Conservation (phyloP, 2,113 vertebrate species). For the Aplodontia rufa region DNA sequence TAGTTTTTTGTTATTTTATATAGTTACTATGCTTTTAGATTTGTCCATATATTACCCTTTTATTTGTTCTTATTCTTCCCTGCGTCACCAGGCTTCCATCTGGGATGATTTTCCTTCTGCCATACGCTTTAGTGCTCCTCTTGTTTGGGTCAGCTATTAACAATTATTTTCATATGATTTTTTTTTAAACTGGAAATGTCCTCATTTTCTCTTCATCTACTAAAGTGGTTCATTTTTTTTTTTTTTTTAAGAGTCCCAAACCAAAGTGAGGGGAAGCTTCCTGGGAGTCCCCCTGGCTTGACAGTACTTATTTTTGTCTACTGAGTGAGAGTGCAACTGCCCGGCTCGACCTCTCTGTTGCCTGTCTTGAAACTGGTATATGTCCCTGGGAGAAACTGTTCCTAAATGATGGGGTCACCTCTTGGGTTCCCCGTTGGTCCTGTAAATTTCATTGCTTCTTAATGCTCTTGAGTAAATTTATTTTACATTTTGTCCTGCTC, state of each 20-base stretch:
- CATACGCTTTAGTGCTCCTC: neutral
- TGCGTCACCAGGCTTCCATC: neutral
- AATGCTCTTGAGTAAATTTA: neutral
- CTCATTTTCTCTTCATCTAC: constrained; percentile 18
- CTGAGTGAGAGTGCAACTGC: neutral
- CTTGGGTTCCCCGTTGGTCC: neutral
- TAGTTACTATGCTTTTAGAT: neutral
- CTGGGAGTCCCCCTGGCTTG: too few species aligned
- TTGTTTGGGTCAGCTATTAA: neutral
- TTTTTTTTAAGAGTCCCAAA: neutral
- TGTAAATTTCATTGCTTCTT: neutral
- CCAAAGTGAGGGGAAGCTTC: neutral
- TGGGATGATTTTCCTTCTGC: neutral
- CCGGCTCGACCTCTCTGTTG: neutral
- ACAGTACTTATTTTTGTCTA: neutral
- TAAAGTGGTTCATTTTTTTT: neutral
- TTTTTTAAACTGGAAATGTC: neutral
- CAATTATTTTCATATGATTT: neutral
- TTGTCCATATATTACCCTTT: neutral
- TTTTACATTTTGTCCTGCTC: neutral
- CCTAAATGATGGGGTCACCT: neutral
- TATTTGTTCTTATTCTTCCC: neutral
- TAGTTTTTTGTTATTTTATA: neutral
- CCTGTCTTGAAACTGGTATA: neutral
- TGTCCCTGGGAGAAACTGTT: neutral